Conservation (phyloP, 2,888 invertebrate genomes). For the Nipponacmea schrenckii region DNA sequence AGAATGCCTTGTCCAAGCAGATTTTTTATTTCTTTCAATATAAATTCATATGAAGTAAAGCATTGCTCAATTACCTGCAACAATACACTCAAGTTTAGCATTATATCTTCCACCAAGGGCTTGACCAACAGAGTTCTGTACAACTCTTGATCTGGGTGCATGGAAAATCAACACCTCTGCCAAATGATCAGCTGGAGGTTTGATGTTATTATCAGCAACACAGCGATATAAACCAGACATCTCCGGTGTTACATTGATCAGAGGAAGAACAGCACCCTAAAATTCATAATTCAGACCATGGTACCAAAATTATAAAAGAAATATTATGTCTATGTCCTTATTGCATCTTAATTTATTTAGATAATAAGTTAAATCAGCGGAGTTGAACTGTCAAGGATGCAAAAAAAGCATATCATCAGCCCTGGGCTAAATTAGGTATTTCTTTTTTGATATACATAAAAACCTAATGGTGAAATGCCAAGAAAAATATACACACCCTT, state of each 20-base stretch:
- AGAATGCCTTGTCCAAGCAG: too few relatives aligned
- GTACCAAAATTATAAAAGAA: neutral
- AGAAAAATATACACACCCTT: slow-evolving; percentile 26
- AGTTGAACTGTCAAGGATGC: neutral
- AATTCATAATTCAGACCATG: slow-evolving; percentile 12
- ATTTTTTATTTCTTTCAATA: too few relatives aligned
- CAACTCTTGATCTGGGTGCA: slow-evolving; percentile 53
- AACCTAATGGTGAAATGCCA: too few relatives aligned
- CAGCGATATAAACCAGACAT: slow-evolving; percentile 65
- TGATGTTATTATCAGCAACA: slow-evolving; percentile 66
- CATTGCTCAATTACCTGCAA: slow-evolving; percentile 50
- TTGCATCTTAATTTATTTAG: neutral
- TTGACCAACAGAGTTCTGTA: slow-evolving; percentile 65
- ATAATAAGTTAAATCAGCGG: neutral
- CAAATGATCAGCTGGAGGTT: slow-evolving; percentile 61
- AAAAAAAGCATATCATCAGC: too few relatives aligned
- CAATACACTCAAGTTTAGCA: slow-evolving; percentile 62
- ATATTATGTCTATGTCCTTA: neutral
- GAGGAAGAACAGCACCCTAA: slow-evolving; percentile 45
- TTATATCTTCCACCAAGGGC: slow-evolving; percentile 61
- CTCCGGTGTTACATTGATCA: slow-evolving; percentile 44
- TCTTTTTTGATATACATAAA: too few relatives aligned
- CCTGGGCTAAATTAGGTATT: too few relatives aligned
- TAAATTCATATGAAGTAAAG: too few relatives aligned
- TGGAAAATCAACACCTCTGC: slow-evolving; percentile 60